Evolutionary conservation across 2,797 vertebrate genomes (phyloP), one percentile per base, ranked within the genome.

Genomic region (Rhabdomys pumilio): DNA sequence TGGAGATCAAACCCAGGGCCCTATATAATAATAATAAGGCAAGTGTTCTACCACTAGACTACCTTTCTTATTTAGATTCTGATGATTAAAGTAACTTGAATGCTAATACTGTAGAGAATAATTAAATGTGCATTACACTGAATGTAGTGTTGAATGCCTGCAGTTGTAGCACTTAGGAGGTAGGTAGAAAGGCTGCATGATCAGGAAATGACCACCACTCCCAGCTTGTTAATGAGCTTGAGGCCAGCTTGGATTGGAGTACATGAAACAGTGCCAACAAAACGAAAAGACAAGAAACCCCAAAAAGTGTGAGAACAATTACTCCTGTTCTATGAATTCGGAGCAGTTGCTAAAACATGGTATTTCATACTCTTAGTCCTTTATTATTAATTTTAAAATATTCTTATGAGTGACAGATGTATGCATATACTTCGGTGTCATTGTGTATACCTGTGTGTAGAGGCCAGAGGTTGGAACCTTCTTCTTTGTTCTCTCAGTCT

Each of bases 91-190:
- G 20, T 92, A 31, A 67, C 81, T 69, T 69, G 95, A 47, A 76
- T 90, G 14, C 63, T 91, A 87, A 88, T 92, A 50, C 92, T 90
- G 79, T 88, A 96, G 73, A 91, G 97, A 97, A 95, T 91, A 82
- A 1, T 13, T 11, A 77, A 89, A 93, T 89, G 15, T 65, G 82
- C 41, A 59, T 63, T 47, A 38, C 20, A 15, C 31, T 61, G 11
- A 55, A 44, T 89, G 31, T 76, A 12, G 41, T 89, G 73, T 15
- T 76, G 1, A 20, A 50, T n/a, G 12, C 13, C 19, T 50, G 4
- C 31, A 50, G 11, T 63, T 44, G 41, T 76, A 63, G 20, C 57
- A 61, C 29, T 77, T 63, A 20, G 87, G 41, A 76, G 69, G 55
- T 73, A 76, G 69, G 55, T 73, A 41, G 38, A 73, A 38, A 47